A percentile compares a stretch with the other conserved stretches of the same genome.
Conservation (phyloP, 2,113 vertebrate species). For the Eurystomus gularis region DNA sequence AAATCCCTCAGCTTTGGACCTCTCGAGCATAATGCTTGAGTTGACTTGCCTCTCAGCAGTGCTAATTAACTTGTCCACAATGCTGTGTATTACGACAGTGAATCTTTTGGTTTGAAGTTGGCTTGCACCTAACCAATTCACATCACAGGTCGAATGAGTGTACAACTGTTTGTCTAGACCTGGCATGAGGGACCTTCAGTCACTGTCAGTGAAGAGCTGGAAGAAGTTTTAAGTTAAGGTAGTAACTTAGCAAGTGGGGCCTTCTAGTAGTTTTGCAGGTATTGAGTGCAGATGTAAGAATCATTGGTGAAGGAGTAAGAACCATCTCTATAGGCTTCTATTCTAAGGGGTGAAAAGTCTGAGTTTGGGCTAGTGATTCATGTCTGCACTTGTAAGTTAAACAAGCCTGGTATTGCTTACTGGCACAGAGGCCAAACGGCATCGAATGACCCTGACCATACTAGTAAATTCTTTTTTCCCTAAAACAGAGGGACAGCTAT, state of each 20-base stretch:
- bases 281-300: neutral
- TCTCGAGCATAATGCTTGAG: neutral
- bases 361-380: neutral
- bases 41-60: neutral
- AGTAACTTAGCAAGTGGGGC: neutral
- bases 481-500: neutral
- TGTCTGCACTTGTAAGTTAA: neutral
- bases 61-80: neutral
- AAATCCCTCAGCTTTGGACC: neutral
- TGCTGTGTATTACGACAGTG: neutral
- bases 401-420: neutral
- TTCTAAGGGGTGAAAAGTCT: neutral
- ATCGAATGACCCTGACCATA: neutral
- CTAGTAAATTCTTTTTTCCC: neutral
- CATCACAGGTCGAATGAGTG: neutral
- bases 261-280: neutral
- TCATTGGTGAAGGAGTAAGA: neutral
- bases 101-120: neutral
- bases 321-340: neutral
- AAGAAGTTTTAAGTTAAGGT: neutral
- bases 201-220: neutral
- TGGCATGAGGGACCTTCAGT: neutral
- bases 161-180: neutral
- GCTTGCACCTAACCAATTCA: neutral
- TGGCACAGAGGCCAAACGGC: neutral